phyloP scores from a whole-genome alignment of 2,797 vertebrate species.

The Malurus leucopterus region DNA sequence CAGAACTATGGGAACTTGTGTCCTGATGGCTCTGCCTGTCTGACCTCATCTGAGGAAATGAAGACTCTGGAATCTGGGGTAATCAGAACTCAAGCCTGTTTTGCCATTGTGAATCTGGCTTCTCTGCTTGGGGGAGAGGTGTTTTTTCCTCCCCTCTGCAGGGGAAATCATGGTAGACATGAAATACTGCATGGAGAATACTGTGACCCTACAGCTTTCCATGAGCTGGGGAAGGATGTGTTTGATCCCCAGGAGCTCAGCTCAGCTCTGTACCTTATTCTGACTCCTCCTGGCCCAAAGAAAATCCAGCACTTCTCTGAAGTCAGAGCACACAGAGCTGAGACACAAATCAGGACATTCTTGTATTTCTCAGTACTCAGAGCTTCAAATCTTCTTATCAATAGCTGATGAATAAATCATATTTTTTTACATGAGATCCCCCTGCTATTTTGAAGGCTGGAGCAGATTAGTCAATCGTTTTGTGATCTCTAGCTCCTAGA shows the following conservation, averaged over 20 bases:
- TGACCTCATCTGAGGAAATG: not conserved
- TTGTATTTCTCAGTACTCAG: not conserved
- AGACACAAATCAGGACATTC: not conserved
- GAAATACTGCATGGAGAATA: not conserved
- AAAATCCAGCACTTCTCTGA: not conserved
- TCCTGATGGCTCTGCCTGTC: not conserved
- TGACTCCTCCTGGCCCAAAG: not conserved
- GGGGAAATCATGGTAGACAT: fast-evolving
- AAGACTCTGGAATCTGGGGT: conserved; percentile 1
- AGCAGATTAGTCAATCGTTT: not conserved
- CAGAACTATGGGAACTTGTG: not conserved
- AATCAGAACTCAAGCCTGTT: not conserved
- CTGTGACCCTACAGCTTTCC: not conserved
- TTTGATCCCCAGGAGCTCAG: not conserved
- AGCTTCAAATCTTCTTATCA: not conserved
- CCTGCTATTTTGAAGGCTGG: not conserved
- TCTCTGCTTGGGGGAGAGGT: not conserved
- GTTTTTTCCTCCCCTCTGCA: not conserved
- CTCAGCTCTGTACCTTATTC: not conserved
- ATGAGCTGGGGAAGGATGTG: fast-evolving
- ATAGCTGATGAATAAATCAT: not conserved
- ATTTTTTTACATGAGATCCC: not conserved
- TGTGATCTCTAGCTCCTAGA: not conserved
- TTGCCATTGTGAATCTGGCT: not conserved
- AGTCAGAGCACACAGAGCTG: not conserved